phyloP scores from a whole-genome alignment of 1,140 invertebrate species.

The Neotoxoptera formosana region DNA sequence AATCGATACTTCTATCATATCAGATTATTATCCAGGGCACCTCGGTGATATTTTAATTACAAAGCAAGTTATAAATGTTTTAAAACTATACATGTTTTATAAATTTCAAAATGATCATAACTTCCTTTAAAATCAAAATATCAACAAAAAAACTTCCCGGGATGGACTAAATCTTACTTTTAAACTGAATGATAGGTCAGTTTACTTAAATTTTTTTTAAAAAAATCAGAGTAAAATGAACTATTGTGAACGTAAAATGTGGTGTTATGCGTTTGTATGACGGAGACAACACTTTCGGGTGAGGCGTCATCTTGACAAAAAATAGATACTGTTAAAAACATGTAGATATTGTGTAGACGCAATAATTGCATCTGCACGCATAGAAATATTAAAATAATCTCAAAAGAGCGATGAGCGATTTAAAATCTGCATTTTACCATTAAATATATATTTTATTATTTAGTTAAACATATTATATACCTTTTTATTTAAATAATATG shows the following conservation, averaged over 20 bases:
- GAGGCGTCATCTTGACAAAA: not conserved
- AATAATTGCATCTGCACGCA: not conserved
- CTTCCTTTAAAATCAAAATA: too few relatives aligned
- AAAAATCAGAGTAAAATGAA: not conserved
- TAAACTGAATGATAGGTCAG: too few relatives aligned
- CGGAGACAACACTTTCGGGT: not conserved
- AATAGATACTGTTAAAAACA: not conserved
- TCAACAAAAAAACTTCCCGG: too few relatives aligned
- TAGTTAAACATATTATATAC: not conserved
- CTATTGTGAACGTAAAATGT: not conserved
- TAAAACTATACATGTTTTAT: too few relatives aligned
- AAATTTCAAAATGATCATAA: too few relatives aligned
- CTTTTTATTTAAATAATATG: too few relatives aligned
- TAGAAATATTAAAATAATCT: not conserved
- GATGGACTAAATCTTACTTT: too few relatives aligned
- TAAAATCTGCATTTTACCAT: not conserved
- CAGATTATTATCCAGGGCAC: too few relatives aligned
- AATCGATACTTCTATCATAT: too few relatives aligned
- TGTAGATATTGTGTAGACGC: not conserved
- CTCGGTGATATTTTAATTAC: too few relatives aligned
- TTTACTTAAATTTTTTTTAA: too few relatives aligned
- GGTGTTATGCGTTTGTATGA: not conserved
- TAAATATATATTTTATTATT: not conserved
- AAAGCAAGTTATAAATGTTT: too few relatives aligned
- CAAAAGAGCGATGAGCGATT: not conserved